phyloP scores from a whole-genome alignment of 2,113 vertebrate species.

The Rynchops niger region DNA sequence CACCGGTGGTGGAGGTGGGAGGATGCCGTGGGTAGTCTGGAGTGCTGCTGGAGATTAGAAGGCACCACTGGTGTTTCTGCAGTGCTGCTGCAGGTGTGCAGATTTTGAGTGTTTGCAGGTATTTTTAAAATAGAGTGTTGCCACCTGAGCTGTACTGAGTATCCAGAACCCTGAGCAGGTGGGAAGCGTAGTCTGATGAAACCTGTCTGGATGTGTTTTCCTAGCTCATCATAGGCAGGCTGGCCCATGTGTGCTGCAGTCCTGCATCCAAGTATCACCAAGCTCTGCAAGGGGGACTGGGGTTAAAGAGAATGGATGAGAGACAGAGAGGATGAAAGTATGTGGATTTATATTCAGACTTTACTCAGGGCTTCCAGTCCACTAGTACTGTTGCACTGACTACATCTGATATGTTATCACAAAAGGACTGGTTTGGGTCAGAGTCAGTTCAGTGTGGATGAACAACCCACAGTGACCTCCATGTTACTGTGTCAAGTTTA shows the following conservation, averaged over 20 bases:
- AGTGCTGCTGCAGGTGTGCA: not conserved
- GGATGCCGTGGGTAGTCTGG: not conserved
- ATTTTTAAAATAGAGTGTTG: not conserved
- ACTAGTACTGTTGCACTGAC: not conserved
- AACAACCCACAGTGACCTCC: not conserved
- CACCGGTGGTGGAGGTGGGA: not conserved
- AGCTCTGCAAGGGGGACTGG: not conserved
- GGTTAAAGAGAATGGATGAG: not conserved
- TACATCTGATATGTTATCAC: not conserved
- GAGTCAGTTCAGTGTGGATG: not conserved
- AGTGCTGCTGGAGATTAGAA: not conserved
- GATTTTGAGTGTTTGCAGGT: not conserved
- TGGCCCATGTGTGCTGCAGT: not conserved
- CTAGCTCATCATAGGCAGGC: not conserved
- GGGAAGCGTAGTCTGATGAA: not conserved
- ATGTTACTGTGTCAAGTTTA: not conserved
- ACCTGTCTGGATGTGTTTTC: not conserved
- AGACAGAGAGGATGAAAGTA: not conserved
- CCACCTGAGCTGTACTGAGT: not conserved
- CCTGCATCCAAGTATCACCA: fast-evolving
- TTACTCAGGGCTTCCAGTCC: not conserved
- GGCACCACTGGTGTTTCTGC: not conserved
- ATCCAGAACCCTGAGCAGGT: not conserved
- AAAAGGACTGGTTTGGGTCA: not conserved
- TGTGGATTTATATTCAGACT: not conserved